A percentile compares a stretch with the other conserved stretches of the same genome.
Evolutionary conservation across 2,888 invertebrate genomes (phyloP).

Genomic region (Dione juno): DNA sequence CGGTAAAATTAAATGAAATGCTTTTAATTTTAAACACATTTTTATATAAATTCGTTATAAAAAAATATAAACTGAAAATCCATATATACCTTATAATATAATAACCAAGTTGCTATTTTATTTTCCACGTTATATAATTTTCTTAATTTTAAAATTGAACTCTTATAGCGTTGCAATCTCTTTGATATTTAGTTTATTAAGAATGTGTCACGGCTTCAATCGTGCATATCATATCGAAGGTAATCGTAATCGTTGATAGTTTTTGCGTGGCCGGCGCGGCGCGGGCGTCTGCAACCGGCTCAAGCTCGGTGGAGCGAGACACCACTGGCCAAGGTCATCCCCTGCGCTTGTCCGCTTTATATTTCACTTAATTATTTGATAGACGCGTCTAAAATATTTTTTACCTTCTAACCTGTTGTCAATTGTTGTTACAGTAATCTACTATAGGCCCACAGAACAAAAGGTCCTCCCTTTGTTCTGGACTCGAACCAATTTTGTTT

Average conservation of each 20-base stretch:
- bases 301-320: slow-evolving; percentile 66
- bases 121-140: neutral
- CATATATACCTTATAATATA: neutral
- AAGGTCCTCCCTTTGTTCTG: no score
- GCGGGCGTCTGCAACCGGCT: slow-evolving; percentile 53
- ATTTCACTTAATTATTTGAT: slow-evolving; percentile 63
- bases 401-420: slow-evolving; percentile 54
- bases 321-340: slow-evolving; percentile 68
- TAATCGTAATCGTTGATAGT: slow-evolving; percentile 57
- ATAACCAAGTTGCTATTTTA: neutral
- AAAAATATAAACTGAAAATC: neutral
- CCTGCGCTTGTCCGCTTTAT: slow-evolving; percentile 58
- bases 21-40: neutral
- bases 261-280: slow-evolving; percentile 55
- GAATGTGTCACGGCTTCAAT: slow-evolving; percentile 51
- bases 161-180: neutral
- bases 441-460: slow-evolving; percentile 51
- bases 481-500: slow-evolving; percentile 38
- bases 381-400: slow-evolving; percentile 66
- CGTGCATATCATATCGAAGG: slow-evolving; percentile 64
- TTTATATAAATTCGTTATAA: neutral
- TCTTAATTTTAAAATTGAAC: neutral
- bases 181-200: slow-evolving; percentile 34
- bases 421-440: slow-evolving; percentile 50
- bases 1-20: neutral